A percentile compares a stretch with the other conserved stretches of the same genome.
These are phyloP conservation scores for Phymorhynchus buccinoides DNA, from an alignment of 1,140 invertebrate genomes.

Conservation along the genomic window DNA sequence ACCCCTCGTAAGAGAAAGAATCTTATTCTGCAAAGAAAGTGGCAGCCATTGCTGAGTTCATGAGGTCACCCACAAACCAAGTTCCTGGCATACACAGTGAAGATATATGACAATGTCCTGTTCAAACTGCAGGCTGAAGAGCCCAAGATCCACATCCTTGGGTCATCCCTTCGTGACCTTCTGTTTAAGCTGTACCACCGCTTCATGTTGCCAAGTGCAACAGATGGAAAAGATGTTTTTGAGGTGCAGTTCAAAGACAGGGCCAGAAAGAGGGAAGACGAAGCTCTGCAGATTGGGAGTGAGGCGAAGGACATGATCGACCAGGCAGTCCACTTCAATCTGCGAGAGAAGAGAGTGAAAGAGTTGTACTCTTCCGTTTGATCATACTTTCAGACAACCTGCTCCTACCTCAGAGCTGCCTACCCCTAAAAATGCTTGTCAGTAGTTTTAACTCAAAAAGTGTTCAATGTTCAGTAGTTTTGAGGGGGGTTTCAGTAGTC, in stretches of 20 bases:
- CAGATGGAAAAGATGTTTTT: neutral
- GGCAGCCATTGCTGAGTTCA: slow-evolving; percentile 31
- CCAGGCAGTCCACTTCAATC: neutral
- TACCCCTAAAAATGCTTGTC: no score
- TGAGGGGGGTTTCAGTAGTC: no score
- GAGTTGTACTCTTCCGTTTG: neutral
- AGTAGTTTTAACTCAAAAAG: no score
- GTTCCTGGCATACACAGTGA: slow-evolving; percentile 41
- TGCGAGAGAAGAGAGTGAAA: neutral
- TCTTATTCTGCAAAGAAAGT: no score
- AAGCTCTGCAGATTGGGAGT: neutral
- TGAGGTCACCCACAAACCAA: slow-evolving; percentile 47
- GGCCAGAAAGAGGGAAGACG: neutral
- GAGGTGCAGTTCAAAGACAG: neutral
- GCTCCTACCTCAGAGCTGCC: neutral
- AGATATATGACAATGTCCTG: slow-evolving; percentile 45
- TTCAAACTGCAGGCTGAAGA: slow-evolving; percentile 43
- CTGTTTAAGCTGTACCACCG: slow-evolving; percentile 35
- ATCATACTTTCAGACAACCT: neutral
- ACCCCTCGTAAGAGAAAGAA: no score
- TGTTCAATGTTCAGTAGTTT: no score
- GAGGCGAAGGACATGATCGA: neutral
- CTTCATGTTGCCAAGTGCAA: slow-evolving; percentile 25
- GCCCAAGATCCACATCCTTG: slow-evolving; percentile 44
- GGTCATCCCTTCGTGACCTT: slow-evolving; percentile 24